A percentile compares a stretch with the other conserved stretches of the same genome.
These are phyloP conservation scores for Osmoderma eremita DNA, from an alignment of 2,888 invertebrate genomes.

Conservation along the genomic window DNA sequence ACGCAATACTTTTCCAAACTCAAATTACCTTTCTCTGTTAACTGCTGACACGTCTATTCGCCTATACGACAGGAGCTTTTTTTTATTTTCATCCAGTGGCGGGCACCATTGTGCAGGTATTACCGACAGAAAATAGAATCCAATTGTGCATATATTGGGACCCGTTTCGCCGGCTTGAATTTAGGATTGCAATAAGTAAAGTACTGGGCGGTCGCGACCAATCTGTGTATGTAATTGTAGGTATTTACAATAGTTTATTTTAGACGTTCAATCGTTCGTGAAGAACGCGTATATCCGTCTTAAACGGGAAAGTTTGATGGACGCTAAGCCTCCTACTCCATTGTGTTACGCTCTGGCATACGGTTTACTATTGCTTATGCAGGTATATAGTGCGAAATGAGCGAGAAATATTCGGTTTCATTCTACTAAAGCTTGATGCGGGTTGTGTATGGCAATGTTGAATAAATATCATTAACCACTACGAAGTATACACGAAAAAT, in stretches of 20 bases:
- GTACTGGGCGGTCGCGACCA: neutral
- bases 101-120: neutral
- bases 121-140: neutral
- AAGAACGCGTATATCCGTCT: conserved; percentile 9
- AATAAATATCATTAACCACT: too few relatives aligned
- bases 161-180: neutral
- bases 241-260: conserved; percentile 2
- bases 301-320: conserved; percentile 1
- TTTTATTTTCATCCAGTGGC: too few relatives aligned
- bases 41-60: too few relatives aligned
- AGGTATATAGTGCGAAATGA: neutral
- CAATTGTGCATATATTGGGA: conserved; percentile 10
- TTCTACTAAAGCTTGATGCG: too few relatives aligned
- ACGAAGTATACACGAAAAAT: too few relatives aligned
- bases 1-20: too few relatives aligned
- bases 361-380: neutral
- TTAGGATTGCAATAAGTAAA: neutral
- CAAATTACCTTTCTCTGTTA: too few relatives aligned
- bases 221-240: neutral
- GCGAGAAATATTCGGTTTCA: too few relatives aligned
- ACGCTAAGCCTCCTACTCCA: conserved; percentile 7
- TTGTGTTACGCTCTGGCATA: neutral
- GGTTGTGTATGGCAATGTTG: too few relatives aligned
- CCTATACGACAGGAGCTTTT: too few relatives aligned
- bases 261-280: conserved; percentile 7